Conservation (phyloP, 2,797 vertebrate genomes). For the Neosilurus mollespiculum region DNA sequence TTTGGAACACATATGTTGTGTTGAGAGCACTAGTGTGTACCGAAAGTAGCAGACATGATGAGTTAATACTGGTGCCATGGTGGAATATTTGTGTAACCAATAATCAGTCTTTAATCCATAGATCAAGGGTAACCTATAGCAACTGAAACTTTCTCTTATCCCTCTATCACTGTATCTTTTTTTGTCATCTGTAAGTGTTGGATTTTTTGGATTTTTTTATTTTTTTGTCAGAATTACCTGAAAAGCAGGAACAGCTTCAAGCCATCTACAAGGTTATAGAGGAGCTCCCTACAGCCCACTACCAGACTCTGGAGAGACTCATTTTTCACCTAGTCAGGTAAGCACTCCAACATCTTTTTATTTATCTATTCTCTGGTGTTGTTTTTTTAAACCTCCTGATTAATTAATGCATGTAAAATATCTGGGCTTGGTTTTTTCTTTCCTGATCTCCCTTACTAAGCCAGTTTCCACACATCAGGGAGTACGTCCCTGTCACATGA, state of each 20-base stretch:
- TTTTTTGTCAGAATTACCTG: slow-evolving; percentile 83
- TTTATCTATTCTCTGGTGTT: neutral
- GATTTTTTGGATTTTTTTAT: neutral
- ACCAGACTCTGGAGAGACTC: slow-evolving; percentile 87
- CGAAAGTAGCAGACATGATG: neutral
- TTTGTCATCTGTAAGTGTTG: neutral
- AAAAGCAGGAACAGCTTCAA: slow-evolving; percentile 88
- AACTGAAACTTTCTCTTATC: neutral
- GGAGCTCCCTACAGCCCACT: slow-evolving; percentile 86
- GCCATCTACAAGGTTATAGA: slow-evolving; percentile 88
- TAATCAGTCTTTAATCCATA: neutral
- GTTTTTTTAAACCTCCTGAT: neutral
- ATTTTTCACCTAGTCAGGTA: slow-evolving; percentile 96
- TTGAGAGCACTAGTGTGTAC: neutral
- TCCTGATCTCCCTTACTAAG: too few relatives aligned
- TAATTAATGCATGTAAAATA: neutral
- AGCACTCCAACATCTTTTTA: neutral
- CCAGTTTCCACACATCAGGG: too few relatives aligned
- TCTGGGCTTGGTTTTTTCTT: neutral
- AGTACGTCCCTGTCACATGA: too few relatives aligned
- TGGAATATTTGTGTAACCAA: neutral
- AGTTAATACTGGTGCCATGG: neutral
- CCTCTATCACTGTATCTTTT: neutral
- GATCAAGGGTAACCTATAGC: neutral
- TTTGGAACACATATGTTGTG: neutral